Conservation (phyloP, 2,113 vertebrate genomes). For the Scolopax mira region DNA sequence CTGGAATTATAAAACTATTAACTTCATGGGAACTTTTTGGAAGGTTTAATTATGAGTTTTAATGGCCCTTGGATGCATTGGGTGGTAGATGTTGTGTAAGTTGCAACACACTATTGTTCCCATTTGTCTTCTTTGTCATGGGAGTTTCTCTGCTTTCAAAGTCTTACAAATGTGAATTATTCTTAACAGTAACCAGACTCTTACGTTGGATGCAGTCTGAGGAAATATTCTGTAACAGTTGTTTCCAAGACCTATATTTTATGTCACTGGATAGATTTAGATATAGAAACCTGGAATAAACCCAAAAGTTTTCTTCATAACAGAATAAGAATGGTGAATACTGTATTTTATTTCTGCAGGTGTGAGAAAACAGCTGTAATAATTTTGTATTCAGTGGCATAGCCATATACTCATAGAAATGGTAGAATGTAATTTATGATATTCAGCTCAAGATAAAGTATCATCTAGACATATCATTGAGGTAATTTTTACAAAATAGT, state of each 20-base stretch:
- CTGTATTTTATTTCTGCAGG: constrained; percentile 54
- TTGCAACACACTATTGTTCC: not conserved
- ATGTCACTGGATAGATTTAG: not conserved
- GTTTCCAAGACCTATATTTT: constrained; percentile 10
- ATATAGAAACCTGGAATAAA: constrained; percentile 22
- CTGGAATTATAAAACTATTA: not conserved
- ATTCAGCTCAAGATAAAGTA: constrained; percentile 58
- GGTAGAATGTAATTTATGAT: constrained; percentile 2
- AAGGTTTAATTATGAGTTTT: not conserved
- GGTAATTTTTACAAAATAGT: constrained; percentile 43
- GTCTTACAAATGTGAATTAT: not conserved
- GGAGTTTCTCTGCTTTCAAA: not conserved
- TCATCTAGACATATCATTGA: constrained; percentile 31
- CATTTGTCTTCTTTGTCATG: constrained; percentile 18
- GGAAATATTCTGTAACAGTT: not conserved
- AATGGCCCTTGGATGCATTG: not conserved
- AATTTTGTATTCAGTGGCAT: constrained; percentile 18
- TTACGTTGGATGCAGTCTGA: not conserved
- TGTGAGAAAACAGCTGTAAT: constrained; percentile 19
- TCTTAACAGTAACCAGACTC: not conserved
- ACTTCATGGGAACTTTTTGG: not conserved
- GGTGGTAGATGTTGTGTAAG: not conserved
- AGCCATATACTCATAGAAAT: constrained; percentile 1
- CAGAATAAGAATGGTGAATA: constrained; percentile 26
- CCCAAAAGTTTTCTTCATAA: constrained; percentile 21